Percentiles rank a stretch among this genome's conserved stretches.
Evolutionary conservation across 2,113 vertebrate species (phyloP).

Genomic region (Vidua macroura): DNA sequence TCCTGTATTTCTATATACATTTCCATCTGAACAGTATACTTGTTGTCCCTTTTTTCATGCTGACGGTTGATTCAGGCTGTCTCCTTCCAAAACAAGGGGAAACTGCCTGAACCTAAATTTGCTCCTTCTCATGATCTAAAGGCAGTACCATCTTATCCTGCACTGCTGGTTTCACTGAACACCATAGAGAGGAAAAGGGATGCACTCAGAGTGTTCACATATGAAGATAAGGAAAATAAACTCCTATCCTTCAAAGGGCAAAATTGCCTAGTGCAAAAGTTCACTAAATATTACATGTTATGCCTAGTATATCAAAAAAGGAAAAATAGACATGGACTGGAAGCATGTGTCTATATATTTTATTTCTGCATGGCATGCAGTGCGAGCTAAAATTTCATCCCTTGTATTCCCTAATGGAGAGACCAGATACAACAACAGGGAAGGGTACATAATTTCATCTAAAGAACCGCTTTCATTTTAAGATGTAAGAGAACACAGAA

Average conservation of each 20-base stretch:
- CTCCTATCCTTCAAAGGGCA: neutral
- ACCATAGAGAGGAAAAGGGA: neutral
- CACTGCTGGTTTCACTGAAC: neutral
- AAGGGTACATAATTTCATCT: neutral
- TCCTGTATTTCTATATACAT: neutral
- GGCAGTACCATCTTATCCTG: neutral
- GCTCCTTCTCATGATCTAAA: neutral
- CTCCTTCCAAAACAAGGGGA: neutral
- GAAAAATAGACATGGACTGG: neutral
- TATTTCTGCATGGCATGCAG: neutral
- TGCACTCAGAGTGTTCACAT: neutral
- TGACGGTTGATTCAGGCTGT: neutral
- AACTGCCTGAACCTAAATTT: neutral
- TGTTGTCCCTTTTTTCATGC: neutral
- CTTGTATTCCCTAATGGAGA: neutral
- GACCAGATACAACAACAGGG: neutral
- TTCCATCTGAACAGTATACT: neutral
- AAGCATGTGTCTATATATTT: neutral
- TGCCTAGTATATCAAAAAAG: neutral
- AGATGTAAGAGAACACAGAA: neutral
- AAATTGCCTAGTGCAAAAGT: neutral
- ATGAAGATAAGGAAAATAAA: slow-evolving; percentile 1
- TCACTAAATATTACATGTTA: neutral
- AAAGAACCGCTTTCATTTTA: neutral
- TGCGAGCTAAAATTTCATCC: neutral